Evolutionary conservation across 1,140 invertebrate genomes (phyloP).

Genomic region (Mya arenaria): DNA sequence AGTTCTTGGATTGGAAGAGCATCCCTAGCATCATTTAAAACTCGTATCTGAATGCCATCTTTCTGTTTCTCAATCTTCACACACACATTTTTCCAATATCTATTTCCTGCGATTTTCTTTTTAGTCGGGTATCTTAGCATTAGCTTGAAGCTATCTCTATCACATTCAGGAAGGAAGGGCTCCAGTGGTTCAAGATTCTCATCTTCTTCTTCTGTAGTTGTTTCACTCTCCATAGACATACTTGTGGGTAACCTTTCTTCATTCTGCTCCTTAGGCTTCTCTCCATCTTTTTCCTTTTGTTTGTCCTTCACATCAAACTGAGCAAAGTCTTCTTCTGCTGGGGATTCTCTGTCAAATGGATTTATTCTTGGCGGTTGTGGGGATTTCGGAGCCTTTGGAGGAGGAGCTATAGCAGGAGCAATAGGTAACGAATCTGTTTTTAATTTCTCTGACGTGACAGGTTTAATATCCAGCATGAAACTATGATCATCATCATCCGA

Average conservation of each 20-base stretch:
- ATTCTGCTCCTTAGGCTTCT: slow-evolving; percentile 41
- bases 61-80: slow-evolving; percentile 85
- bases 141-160: slow-evolving; percentile 97
- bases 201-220: slow-evolving; percentile 93
- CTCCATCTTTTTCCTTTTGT: slow-evolving; percentile 57
- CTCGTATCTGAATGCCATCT: slow-evolving; percentile 70
- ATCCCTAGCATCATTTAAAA: slow-evolving; percentile 72
- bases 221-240: slow-evolving; percentile 81
- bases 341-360: slow-evolving; percentile 90
- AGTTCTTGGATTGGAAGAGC: slow-evolving; percentile 84
- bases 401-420: slow-evolving; percentile 69
- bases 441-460: slow-evolving; percentile 42
- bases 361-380: slow-evolving; percentile 85
- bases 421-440: slow-evolving; percentile 35
- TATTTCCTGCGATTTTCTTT: slow-evolving; percentile 94
- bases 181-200: slow-evolving; percentile 96
- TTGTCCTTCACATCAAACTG: slow-evolving; percentile 74
- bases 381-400: slow-evolving; percentile 74
- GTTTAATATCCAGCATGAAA: slow-evolving; percentile 73
- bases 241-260: slow-evolving; percentile 60
- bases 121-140: slow-evolving; percentile 97
- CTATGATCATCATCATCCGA: slow-evolving; percentile 65
- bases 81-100: slow-evolving; percentile 99
- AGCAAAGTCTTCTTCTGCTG: slow-evolving; percentile 77
- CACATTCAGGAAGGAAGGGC: slow-evolving; percentile 91